Conservation (phyloP, 2,113 vertebrate species). For the Dromas ardeola region DNA sequence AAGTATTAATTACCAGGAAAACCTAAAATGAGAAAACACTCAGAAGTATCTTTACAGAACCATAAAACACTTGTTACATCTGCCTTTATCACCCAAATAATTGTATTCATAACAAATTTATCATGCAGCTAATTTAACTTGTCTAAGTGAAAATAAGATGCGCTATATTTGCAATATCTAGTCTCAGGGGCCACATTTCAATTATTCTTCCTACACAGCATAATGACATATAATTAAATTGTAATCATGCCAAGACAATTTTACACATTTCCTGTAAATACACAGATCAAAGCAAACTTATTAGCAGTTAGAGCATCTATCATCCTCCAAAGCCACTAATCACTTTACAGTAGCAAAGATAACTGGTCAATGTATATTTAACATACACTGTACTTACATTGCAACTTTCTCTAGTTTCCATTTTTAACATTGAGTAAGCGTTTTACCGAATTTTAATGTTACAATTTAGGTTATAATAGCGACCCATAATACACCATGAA, state of each 20-base stretch:
- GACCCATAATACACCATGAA: background rate
- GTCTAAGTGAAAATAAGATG: constrained; percentile 79
- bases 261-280: constrained; percentile 72
- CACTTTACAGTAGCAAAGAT: constrained; percentile 45
- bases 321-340: constrained; percentile 53
- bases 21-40: background rate
- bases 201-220: constrained; percentile 78
- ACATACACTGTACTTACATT: background rate
- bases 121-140: constrained; percentile 78
- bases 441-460: background rate
- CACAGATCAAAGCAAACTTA: constrained; percentile 74
- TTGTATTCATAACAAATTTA: constrained; percentile 79
- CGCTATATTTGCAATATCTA: constrained; percentile 72
- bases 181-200: constrained; percentile 75
- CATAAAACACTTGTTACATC: constrained; percentile 45
- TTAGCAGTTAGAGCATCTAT: constrained; percentile 64
- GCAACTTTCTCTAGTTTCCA: background rate
- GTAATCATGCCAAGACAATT: constrained; percentile 72
- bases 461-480: background rate
- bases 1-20: background rate
- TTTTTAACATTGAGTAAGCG: constrained; percentile 15
- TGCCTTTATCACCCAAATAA: constrained; percentile 77
- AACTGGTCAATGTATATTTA: constrained; percentile 48
- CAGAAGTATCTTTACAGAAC: constrained; percentile 17
- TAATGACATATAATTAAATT: constrained; percentile 77